Conservation (phyloP, 1,140 invertebrate genomes). For the Phortica variegata region DNA sequence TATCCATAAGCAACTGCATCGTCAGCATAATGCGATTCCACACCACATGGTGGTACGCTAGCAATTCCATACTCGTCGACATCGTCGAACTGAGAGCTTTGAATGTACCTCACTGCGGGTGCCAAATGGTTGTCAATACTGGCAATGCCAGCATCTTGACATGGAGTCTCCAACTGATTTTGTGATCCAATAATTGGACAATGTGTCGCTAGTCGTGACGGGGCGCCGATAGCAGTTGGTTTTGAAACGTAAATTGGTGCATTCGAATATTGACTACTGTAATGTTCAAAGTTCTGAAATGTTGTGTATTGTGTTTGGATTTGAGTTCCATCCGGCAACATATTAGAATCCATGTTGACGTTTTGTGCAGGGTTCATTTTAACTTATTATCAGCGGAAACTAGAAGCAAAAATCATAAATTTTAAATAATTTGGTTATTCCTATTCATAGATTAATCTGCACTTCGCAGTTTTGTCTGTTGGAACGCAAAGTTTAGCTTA, state of each 20-base stretch:
- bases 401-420: neutral
- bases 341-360: constrained; percentile 31
- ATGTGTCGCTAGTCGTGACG: constrained; percentile 46
- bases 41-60: constrained; percentile 63
- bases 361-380: constrained; percentile 38
- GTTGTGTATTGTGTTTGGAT: constrained; percentile 40
- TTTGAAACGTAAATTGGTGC: constrained; percentile 48
- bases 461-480: too few species aligned
- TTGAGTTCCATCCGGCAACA: constrained; percentile 29
- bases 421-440: neutral
- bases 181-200: constrained; percentile 56
- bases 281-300: constrained; percentile 65
- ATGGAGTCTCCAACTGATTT: constrained; percentile 62
- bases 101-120: constrained; percentile 47
- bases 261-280: constrained; percentile 59
- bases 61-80: constrained; percentile 71
- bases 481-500: too few species aligned
- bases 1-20: constrained; percentile 67
- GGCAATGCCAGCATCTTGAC: constrained; percentile 65
- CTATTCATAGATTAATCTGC: too few species aligned
- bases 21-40: constrained; percentile 57
- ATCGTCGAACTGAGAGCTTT: constrained; percentile 61
- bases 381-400: constrained; percentile 10
- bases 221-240: constrained; percentile 26
- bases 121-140: constrained; percentile 59